Percentiles rank a stretch among this genome's conserved stretches.
Evolutionary conservation across 92 coral and sea anemone species (phyloP).

Genomic region (Bergia sp.): DNA sequence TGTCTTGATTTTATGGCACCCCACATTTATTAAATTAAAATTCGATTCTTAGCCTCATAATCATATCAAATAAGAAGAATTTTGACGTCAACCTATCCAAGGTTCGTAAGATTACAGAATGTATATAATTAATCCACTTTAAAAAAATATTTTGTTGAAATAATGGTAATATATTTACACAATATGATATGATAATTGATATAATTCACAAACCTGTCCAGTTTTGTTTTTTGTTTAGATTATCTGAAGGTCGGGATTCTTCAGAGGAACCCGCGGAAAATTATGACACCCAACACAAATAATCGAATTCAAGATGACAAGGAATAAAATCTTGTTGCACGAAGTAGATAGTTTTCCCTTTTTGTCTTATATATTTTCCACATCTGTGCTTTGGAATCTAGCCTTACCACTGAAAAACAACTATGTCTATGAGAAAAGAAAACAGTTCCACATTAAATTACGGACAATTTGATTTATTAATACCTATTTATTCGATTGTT

Average conservation of each 20-base stretch:
- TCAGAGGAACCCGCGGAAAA: not conserved
- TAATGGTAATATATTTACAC: not conserved
- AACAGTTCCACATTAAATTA: too few species aligned
- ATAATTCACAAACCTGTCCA: too few species aligned
- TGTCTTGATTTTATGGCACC: not conserved
- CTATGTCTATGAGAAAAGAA: not conserved
- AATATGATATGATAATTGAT: not conserved
- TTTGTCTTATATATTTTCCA: conserved; percentile 10
- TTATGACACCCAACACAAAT: not conserved
- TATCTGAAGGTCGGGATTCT: conserved; percentile 4
- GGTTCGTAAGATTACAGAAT: not conserved
- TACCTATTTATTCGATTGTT: too few species aligned
- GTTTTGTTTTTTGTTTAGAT: not conserved
- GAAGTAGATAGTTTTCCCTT: not conserved
- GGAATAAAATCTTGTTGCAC: not conserved
- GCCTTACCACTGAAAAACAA: not conserved
- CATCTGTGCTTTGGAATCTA: not conserved
- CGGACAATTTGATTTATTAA: not conserved
- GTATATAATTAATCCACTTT: not conserved
- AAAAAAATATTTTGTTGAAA: not conserved
- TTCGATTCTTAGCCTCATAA: not conserved
- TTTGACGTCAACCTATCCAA: not conserved
- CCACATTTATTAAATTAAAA: not conserved
- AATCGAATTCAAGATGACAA: not conserved
- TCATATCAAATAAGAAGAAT: not conserved